Evolutionary conservation across 2,888 invertebrate genomes (phyloP).

Genomic region (Pedicia rivosa): DNA sequence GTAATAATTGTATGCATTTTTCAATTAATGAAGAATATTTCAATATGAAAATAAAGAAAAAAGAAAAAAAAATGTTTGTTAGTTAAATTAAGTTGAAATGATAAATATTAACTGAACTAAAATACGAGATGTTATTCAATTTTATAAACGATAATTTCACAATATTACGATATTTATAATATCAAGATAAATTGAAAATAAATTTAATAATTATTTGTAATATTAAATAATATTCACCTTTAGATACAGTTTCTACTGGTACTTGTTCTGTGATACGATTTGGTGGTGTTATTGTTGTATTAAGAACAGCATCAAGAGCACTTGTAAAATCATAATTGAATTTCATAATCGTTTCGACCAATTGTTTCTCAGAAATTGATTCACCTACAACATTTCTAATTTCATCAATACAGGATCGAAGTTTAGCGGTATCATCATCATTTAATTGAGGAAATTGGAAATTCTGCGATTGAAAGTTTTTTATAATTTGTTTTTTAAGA

Average conservation of each 20-base stretch:
- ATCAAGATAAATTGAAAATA: too few relatives aligned
- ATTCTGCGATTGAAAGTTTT: constrained; percentile 27
- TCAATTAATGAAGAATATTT: too few relatives aligned
- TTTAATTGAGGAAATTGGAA: constrained; percentile 36
- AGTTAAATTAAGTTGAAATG: too few relatives aligned
- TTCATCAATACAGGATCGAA: constrained; percentile 72
- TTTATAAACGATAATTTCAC: too few relatives aligned
- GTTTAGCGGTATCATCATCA: constrained; percentile 52
- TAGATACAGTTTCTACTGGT: constrained; percentile 14
- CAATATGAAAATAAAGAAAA: too few relatives aligned
- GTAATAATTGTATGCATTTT: too few relatives aligned
- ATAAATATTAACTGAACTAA: too few relatives aligned
- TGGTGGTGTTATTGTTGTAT: constrained; percentile 14
- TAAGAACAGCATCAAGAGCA: constrained; percentile 56
- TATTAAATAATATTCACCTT: constrained; percentile 3
- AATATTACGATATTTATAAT: too few relatives aligned
- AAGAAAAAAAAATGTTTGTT: too few relatives aligned
- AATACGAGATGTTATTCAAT: too few relatives aligned
- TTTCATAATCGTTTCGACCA: constrained; percentile 54
- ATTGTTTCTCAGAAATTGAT: constrained; percentile 49
- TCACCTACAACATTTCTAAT: constrained; percentile 68
- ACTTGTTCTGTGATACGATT: not conserved
- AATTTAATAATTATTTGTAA: too few relatives aligned
- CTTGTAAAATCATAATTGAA: constrained; percentile 56
- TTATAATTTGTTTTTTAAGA: constrained; percentile 15